A percentile compares a stretch with the other conserved stretches of the same genome.
Conservation (phyloP, 2,797 vertebrate species). For the Xiphophorus birchmanni region DNA sequence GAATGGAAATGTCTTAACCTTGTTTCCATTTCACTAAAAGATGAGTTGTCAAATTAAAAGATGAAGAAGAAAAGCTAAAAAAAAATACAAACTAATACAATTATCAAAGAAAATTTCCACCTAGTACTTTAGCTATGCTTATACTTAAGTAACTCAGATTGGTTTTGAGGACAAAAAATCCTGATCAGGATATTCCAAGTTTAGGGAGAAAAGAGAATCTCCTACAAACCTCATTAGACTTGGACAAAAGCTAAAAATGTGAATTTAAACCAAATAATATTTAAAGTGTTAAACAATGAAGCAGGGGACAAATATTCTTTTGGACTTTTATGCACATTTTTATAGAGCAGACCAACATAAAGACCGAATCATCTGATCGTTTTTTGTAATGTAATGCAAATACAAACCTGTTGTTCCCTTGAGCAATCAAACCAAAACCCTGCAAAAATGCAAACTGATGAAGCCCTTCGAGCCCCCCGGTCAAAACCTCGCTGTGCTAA, state of each 20-base stretch:
- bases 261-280: neutral
- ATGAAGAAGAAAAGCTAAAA: neutral
- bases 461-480: neutral
- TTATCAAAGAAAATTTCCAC: neutral
- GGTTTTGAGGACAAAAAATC: neutral
- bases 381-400: conserved; percentile 48
- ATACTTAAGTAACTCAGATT: neutral
- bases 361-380: conserved; percentile 56
- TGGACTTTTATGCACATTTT: neutral
- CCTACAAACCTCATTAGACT: neutral
- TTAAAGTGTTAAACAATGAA: neutral
- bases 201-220: neutral
- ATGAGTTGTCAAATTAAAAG: neutral
- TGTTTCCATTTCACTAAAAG: neutral
- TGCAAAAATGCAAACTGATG: conserved; percentile 12
- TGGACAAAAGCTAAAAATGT: neutral
- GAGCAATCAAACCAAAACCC: conserved; percentile 4
- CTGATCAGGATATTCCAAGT: neutral
- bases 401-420: conserved; percentile 18
- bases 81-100: neutral
- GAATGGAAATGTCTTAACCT: neutral
- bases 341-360: conserved; percentile 40
- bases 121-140: neutral
- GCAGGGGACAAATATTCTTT: neutral
- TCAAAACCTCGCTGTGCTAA: conserved; percentile 18